Evolutionary conservation across 1,140 invertebrate species (phyloP), one percentile per base, ranked within the genome.

Genomic region (Formica selysi): DNA sequence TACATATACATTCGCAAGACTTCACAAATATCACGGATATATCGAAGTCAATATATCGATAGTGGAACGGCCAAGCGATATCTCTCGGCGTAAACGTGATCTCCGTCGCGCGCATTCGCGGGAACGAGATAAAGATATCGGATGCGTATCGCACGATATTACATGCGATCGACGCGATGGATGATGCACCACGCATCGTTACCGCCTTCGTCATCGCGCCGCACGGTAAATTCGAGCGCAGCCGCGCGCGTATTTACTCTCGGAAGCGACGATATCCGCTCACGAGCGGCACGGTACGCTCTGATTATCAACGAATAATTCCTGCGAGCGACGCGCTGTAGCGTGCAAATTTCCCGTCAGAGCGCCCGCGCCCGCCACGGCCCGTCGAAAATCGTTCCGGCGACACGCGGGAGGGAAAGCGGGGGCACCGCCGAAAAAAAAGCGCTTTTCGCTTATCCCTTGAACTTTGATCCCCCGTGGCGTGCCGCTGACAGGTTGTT

Each of bases 401-500:
- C 70, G 57, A 71, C 73, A 62, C 51, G 76, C 78, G 22, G 41
- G 48, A 61, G 70, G 57, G 41, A 36, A 51, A 54, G 19, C 22
- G 22, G 44, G 48, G 44, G 26, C 26, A 68, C 11, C 70, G 41
- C 29, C 74, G 68, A 59, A 74, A 59, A 76, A 84, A 91, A 90
- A 84, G 90, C 62, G 84, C 74, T 88, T 90, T 86, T 76, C 89
- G 86, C 79, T 91, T 85, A 88, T 91, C 87, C 89, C 87, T 85
- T 80, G 90, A 91, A 91, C 91, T 91, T 89, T 91, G 91, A 91
- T 91, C 90, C 76, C 84, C 71, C 81, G 89, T 85, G 90, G 90
- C 89, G 87, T 91, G 90, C 89, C 87, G 73, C 87, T 89, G 89
- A 90, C 89, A 90, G 87, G 65, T 91, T 89, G 87, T 91, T 67